These are phyloP conservation scores for Candoia aspera DNA, from an alignment of 2,113 vertebrate species.

Conservation along the genomic window DNA sequence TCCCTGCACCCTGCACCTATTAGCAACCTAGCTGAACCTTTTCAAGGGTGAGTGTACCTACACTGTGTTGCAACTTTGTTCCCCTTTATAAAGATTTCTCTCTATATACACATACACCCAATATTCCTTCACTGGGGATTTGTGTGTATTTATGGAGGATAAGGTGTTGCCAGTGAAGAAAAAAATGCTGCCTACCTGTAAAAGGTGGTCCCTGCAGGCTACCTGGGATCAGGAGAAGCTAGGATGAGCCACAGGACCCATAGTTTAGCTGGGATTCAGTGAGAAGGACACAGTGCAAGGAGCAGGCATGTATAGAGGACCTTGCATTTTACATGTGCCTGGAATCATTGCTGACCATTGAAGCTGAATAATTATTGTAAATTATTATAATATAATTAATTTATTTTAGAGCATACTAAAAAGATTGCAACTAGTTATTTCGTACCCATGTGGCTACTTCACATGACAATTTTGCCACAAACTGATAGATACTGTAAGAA, in stretches of 20 bases:
- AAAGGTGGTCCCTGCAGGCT: background rate
- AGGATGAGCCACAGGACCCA: background rate
- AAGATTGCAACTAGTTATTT: slow-evolving; percentile 12
- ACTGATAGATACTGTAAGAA: background rate
- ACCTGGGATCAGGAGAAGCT: background rate
- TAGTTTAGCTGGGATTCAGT: background rate
- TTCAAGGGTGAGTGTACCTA: background rate
- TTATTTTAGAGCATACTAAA: background rate
- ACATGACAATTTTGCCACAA: slow-evolving; percentile 1
- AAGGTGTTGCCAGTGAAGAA: background rate
- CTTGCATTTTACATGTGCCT: background rate
- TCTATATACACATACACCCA: background rate
- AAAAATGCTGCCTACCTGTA: background rate
- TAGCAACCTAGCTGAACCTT: background rate
- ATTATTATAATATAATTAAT: background rate
- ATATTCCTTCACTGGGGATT: background rate
- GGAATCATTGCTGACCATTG: background rate
- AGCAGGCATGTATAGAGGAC: background rate
- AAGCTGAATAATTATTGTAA: background rate
- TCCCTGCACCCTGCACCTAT: background rate
- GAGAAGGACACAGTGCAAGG: background rate
- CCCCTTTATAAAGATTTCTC: background rate
- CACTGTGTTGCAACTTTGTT: background rate
- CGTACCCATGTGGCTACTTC: background rate
- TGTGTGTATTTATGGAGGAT: background rate